phyloP scores from a whole-genome alignment of 1,140 invertebrate genomes.

The Oreohelix idahoensis region DNA sequence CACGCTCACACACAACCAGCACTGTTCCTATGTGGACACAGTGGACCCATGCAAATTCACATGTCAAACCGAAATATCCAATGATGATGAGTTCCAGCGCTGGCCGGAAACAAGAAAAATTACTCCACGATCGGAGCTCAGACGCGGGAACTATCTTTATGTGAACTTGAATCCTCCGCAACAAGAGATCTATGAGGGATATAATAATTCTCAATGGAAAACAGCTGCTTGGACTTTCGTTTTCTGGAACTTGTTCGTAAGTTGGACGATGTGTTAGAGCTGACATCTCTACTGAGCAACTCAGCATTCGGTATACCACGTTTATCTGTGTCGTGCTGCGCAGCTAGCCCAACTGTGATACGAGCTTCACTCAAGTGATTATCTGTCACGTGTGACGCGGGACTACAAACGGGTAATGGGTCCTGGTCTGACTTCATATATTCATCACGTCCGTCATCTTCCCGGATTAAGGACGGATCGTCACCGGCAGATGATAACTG shows the following conservation, averaged over 20 bases:
- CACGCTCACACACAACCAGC: background rate
- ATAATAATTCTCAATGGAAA: conserved; percentile 66
- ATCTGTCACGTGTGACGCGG: background rate
- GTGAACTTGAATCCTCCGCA: background rate
- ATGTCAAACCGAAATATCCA: background rate
- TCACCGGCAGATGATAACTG: background rate
- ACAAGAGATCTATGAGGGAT: conserved; percentile 1
- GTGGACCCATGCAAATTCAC: background rate
- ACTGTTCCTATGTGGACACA: background rate
- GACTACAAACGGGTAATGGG: background rate
- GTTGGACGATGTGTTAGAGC: background rate
- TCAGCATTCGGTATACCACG: background rate
- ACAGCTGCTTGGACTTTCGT: conserved; percentile 67
- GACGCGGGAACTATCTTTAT: background rate
- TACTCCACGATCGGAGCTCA: background rate
- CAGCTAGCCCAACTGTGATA: no score
- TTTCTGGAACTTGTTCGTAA: conserved; percentile 62
- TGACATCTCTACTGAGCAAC: background rate
- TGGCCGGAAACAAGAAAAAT: background rate
- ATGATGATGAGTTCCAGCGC: background rate
- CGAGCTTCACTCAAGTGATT: background rate
- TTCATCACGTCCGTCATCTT: background rate
- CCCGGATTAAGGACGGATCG: background rate
- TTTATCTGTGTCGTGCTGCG: background rate
- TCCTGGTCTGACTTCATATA: background rate